phyloP scores from a whole-genome alignment of 2,797 vertebrate species.

The Enteromius viviparus region DNA sequence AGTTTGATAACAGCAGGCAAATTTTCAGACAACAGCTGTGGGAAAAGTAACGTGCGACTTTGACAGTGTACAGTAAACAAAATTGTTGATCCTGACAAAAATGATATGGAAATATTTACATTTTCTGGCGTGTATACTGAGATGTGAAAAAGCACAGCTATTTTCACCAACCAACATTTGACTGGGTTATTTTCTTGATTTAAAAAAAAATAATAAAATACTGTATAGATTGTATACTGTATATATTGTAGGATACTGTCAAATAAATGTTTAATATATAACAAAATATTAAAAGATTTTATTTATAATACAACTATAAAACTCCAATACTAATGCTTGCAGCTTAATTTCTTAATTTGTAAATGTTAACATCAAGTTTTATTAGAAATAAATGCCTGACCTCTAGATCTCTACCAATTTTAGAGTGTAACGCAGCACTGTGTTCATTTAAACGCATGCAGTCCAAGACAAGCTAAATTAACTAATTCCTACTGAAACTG shows the following conservation, averaged over 20 bases:
- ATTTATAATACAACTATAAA: neutral
- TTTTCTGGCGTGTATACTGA: neutral
- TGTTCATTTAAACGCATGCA: neutral
- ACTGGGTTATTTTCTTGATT: neutral
- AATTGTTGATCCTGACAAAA: too few relatives aligned
- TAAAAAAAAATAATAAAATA: neutral
- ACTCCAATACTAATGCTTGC: neutral
- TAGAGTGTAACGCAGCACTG: neutral
- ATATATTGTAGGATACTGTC: too few relatives aligned
- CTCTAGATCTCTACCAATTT: neutral
- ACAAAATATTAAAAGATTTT: neutral
- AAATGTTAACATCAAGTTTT: too few relatives aligned
- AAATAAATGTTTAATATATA: neutral
- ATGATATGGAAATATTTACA: neutral
- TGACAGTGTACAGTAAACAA: neutral
- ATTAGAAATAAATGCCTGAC: neutral
- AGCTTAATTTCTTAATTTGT: neutral
- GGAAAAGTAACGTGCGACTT: neutral
- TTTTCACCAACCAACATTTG: neutral
- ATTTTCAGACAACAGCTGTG: neutral
- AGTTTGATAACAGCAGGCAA: neutral
- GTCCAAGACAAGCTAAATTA: neutral
- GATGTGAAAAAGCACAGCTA: neutral
- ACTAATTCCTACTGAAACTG: neutral
- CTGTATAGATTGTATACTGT: neutral